Evolutionary conservation across 2,888 invertebrate species (phyloP).

Genomic region (Tenthredo notha): DNA sequence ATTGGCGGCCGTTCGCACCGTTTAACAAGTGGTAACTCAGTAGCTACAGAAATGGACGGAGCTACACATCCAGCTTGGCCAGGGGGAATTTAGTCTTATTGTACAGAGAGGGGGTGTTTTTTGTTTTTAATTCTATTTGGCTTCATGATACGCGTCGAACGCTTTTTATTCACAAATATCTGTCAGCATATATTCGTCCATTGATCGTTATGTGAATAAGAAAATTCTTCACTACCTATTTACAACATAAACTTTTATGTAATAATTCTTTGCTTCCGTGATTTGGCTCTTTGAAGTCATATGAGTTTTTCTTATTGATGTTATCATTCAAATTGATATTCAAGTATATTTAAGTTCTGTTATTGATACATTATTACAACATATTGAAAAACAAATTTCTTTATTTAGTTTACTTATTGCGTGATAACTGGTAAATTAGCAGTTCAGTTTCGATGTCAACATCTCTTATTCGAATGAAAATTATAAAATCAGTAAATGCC

Average conservation of each 20-base stretch:
- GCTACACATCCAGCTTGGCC: slow-evolving; percentile 78
- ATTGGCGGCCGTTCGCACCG: slow-evolving; percentile 81
- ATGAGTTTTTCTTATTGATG: not conserved
- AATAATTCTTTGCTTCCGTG: not conserved
- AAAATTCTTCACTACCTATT: not conserved
- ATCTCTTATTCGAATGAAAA: too few species aligned
- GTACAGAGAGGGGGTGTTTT: not conserved
- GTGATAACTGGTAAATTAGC: not conserved
- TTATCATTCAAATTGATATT: not conserved
- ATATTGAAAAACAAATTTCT: not conserved
- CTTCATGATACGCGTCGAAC: not conserved
- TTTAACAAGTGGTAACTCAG: slow-evolving; percentile 77
- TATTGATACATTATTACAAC: not conserved
- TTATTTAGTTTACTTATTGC: not conserved
- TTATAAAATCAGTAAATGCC: too few species aligned
- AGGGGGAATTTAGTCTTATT: not conserved
- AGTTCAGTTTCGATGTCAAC: too few species aligned
- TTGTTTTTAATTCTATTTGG: too few species aligned
- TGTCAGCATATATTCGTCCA: not conserved
- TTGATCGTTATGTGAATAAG: not conserved
- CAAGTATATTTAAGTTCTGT: not conserved
- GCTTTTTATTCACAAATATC: not conserved
- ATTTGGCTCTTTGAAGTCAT: not conserved
- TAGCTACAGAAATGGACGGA: slow-evolving; percentile 81
- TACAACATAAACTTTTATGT: not conserved